A percentile compares a stretch with the other conserved stretches of the same genome.
Evolutionary conservation across 2,113 vertebrate species (phyloP).

Genomic region (Corythornis madagascariensis): DNA sequence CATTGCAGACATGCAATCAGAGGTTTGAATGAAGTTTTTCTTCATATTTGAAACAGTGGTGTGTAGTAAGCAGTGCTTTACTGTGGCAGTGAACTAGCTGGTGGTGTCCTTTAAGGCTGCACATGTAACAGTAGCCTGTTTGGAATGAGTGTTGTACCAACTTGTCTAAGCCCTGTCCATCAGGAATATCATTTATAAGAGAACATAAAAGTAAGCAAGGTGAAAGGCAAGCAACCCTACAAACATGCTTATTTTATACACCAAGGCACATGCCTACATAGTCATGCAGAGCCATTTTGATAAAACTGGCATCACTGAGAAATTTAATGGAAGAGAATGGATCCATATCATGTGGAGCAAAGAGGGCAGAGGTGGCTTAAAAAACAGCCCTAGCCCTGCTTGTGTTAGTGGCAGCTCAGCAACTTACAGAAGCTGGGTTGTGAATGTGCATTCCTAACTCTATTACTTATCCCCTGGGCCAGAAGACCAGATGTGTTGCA

Average conservation of each 20-base stretch:
- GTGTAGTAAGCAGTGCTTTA: not conserved
- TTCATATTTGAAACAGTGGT: not conserved
- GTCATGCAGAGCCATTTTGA: not conserved
- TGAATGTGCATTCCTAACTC: not conserved
- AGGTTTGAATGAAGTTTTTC: not conserved
- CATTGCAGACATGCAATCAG: not conserved
- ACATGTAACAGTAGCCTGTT: not conserved
- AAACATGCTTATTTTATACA: fast-evolving
- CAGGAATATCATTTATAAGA: not conserved
- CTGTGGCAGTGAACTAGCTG: not conserved
- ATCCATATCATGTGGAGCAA: fast-evolving
- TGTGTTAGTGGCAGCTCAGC: not conserved
- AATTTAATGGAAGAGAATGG: not conserved
- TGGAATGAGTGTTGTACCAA: not conserved
- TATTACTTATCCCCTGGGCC: not conserved
- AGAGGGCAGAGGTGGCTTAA: not conserved
- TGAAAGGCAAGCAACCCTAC: not conserved
- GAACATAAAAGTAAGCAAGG: not conserved
- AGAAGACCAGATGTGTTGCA: slow-evolving; percentile 35
- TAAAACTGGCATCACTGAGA: not conserved
- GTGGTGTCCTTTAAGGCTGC: not conserved
- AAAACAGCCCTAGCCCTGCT: not conserved
- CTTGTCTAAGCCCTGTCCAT: not conserved
- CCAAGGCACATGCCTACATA: fast-evolving
- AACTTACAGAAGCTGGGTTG: not conserved